Evolutionary conservation across 2,797 vertebrate species (phyloP), one percentile per base, ranked within the genome.

Genomic region (Mormyrus proboscirostris): DNA sequence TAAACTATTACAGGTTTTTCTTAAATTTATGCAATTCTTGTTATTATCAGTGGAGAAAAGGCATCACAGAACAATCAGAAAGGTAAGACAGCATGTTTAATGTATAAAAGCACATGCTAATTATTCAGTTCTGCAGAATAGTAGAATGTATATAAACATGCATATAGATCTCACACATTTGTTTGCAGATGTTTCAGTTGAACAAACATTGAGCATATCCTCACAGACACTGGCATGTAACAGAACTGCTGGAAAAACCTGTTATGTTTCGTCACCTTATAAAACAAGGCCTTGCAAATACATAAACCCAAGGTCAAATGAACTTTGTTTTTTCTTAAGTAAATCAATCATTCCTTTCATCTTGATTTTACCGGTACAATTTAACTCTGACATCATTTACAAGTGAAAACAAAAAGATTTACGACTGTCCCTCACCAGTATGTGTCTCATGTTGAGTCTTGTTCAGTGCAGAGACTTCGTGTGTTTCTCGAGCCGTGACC

Each of bases 391-490:
- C 10, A 55, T 4, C 57, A 2, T 12, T 73, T 50, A 12, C 82
- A 89, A 90, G 79, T 59, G 16, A 91, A 6, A 76, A 49, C 0
- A 73, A 89, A 91, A 57, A 47, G 73, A 87, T 76, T 55, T 50
- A 55, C 0, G 69, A 41, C 84, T 38, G 33, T 41, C 4, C 41
- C 90, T 95, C 94, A 95, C 95, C 95, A 94, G 90, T 1, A 96
- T 91, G 33, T 89, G 94, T 53, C 93, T 95, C 95, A 95, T 95
- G 92, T 91, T 91, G 90, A 44, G 47, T 88, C 53, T 65, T 76
- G 88, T 19, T 89, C 85, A 89, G 87, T 90, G 91, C 65, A 89
- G 94, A 79, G 89, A 90, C 91, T 88, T 87, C 91, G 88, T 33
- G 44, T 92, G 91, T 79, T 92, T 53, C 86, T 90, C 76, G 88